phyloP scores from a whole-genome alignment of 2,113 vertebrate species.

The Myxocyprinus asiaticus region DNA sequence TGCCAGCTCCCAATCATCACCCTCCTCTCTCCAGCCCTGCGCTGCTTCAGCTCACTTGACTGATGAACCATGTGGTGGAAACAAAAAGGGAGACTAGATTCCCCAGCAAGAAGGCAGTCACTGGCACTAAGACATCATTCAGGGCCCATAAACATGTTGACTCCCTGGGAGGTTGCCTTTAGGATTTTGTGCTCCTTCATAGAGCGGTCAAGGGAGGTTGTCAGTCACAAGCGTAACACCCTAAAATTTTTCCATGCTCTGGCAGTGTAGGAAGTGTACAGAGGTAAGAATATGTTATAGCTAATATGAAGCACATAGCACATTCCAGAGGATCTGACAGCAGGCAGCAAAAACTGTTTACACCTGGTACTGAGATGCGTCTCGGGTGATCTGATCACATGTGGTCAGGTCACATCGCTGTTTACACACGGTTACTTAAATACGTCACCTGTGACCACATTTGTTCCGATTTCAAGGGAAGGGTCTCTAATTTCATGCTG shows the following conservation, averaged over 20 bases:
- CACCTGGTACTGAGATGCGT: too few species aligned
- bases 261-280: conserved; percentile 2
- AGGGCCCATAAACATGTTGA: background rate
- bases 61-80: conserved; percentile 37
- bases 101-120: conserved; percentile 19
- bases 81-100: conserved; percentile 16
- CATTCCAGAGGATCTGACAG: conserved; percentile 4
- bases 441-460: too few species aligned
- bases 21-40: conserved; percentile 11
- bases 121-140: conserved; percentile 4
- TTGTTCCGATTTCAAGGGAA: too few species aligned
- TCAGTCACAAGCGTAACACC: conserved; percentile 25
- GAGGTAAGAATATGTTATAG: conserved; percentile 50
- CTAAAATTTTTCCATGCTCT: conserved; percentile 17
- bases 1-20: conserved; percentile 38
- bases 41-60: conserved; percentile 35
- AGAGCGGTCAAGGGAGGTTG: conserved; percentile 50
- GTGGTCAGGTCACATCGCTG: too few species aligned
- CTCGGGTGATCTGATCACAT: too few species aligned
- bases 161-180: background rate
- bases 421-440: too few species aligned
- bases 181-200: conserved; percentile 30
- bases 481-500: too few species aligned
- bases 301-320: conserved; percentile 38
- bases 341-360: too few species aligned